Base-by-base conservation (phyloP, 2,888 invertebrate genomes). In the Galerucella calmariensis region DNA sequence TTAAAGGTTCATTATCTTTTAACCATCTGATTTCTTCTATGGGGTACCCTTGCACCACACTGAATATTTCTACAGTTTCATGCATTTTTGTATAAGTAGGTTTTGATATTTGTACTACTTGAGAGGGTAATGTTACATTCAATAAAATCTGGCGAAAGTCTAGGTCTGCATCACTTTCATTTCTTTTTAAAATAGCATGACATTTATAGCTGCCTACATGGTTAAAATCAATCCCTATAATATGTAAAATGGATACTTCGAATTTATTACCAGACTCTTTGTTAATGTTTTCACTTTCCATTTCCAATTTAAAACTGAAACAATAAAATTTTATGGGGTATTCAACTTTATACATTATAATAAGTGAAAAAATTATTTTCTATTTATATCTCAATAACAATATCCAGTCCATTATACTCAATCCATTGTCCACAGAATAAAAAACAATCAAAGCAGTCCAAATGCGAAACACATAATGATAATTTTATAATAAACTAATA, bases 171-270 rank as follows among this genome's bases (percentile, higher is more conserved):
- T 83, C 83, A 72, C 83, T 83, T 67, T 86, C 87, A 68, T 88
- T 87, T 69, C 84, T 85, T 56, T 88, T 87, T n/a, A 84, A 82
- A 24, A 89, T 78, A 9, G 81, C 89, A 81, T 88, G 88, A 82
- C 92, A 93, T 0, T 89, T 89, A 81, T 92, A 92, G 82, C 90
- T 89, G 35, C 92, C 92, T 67, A 88, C 88, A 83, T 92, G 92
- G 69, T 88, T 87, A 74, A 90, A 87, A 80, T 88, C 89, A 27
- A 91, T 88, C 80, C 89, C 87, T 59, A 88, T 85, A 77, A 92
- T 89, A 74, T 89, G 89, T 63, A 92, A 85, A 74, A 89, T 89
- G 69, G 87, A 89, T 69, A 87, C 85, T 79, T 87, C 86, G 77
- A 83, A 85, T 72, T 86, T 86, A 74, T 86, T 87, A 51, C 86